Conservation (phyloP, 2,888 invertebrate genomes). For the Scaptomyza tumidula region DNA sequence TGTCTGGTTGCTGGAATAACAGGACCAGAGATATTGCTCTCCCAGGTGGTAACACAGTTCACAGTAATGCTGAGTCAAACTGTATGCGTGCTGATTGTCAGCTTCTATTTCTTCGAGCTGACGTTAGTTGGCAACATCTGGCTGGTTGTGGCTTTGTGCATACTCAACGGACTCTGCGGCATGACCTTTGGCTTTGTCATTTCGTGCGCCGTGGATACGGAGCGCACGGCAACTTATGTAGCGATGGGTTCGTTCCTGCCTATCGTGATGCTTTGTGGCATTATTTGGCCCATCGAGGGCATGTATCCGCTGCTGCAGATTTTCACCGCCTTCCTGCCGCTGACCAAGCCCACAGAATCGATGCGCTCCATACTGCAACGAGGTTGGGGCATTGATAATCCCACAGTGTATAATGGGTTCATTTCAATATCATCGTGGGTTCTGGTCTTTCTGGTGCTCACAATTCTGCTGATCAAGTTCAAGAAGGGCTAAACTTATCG, state of each 20-base stretch:
- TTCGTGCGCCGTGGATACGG: constrained; percentile 91
- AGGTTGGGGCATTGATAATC: constrained; percentile 91
- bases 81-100: constrained; percentile 90
- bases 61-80: constrained; percentile 94
- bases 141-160: constrained; percentile 90
- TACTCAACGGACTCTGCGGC: constrained; percentile 94
- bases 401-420: constrained; percentile 92
- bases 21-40: constrained; percentile 92
- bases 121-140: constrained; percentile 91
- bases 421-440: constrained; percentile 92
- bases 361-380: constrained; percentile 93
- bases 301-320: constrained; percentile 91
- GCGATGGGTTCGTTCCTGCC: constrained; percentile 94
- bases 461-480: constrained; percentile 91
- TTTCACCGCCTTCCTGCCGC: constrained; percentile 90
- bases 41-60: constrained; percentile 95
- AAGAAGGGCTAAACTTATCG: constrained; percentile 89
- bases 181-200: constrained; percentile 96
- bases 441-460: constrained; percentile 89
- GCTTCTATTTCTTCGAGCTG: constrained; percentile 91
- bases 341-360: constrained; percentile 95
- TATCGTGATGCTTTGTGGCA: constrained; percentile 93
- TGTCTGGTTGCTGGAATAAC: constrained; percentile 94
- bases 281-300: constrained; percentile 97
- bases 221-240: constrained; percentile 93